These are phyloP conservation scores for Chrysolina haemoptera DNA, from an alignment of 2,888 invertebrate species.

Conservation along the genomic window DNA sequence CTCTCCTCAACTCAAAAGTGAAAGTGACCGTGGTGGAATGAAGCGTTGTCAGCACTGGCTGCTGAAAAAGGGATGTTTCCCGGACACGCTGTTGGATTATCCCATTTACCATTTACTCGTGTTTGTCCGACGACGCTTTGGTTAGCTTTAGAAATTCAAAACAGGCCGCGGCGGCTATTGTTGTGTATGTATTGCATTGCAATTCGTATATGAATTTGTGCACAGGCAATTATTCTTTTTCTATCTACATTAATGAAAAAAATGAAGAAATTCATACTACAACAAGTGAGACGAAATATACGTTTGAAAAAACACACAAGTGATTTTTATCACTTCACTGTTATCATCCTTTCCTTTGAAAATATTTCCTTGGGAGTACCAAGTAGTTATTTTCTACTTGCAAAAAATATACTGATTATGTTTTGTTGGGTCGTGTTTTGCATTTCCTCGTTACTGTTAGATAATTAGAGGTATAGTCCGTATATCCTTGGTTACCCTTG, in stretches of 20 bases:
- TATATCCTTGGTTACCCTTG: too few relatives aligned
- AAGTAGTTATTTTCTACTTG: too few relatives aligned
- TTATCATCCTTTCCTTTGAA: too few relatives aligned
- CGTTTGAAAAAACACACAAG: too few relatives aligned
- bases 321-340: too few relatives aligned
- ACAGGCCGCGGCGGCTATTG: slow-evolving; percentile 13
- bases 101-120: slow-evolving; percentile 50
- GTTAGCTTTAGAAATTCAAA: slow-evolving; percentile 32
- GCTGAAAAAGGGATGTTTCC: slow-evolving; percentile 41
- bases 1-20: neutral
- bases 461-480: too few relatives aligned
- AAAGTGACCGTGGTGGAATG: slow-evolving; percentile 35
- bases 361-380: too few relatives aligned
- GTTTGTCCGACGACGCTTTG: slow-evolving; percentile 46
- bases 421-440: too few relatives aligned
- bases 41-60: slow-evolving; percentile 21
- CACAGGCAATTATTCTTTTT: neutral
- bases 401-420: too few relatives aligned
- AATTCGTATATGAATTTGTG: slow-evolving; percentile 8
- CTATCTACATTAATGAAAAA: neutral
- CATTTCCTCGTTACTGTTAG: too few relatives aligned
- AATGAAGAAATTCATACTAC: too few relatives aligned
- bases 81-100: slow-evolving; percentile 52
- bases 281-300: too few relatives aligned
- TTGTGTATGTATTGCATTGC: slow-evolving; percentile 22